phyloP scores from a whole-genome alignment of 2,113 vertebrate species.

The Phasianus colchicus region DNA sequence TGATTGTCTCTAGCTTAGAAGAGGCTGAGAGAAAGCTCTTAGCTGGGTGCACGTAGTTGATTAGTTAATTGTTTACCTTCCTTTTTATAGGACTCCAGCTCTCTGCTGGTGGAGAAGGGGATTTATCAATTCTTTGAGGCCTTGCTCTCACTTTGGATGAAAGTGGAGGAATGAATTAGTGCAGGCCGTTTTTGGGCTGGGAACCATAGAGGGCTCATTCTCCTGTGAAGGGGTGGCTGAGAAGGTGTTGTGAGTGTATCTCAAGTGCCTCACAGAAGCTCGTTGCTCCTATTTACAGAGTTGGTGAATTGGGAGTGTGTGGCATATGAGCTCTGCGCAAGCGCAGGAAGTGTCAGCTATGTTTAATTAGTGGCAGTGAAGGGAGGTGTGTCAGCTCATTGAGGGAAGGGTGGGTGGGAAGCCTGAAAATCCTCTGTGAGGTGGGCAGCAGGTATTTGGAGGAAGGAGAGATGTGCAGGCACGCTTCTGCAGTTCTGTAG shows the following conservation, averaged over 20 bases:
- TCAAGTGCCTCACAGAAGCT: neutral
- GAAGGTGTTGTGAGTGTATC: neutral
- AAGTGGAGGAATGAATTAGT: neutral
- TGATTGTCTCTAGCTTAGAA: neutral
- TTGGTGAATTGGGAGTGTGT: neutral
- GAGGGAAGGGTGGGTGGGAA: neutral
- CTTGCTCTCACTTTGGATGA: neutral
- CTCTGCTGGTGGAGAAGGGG: neutral
- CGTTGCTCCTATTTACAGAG: neutral
- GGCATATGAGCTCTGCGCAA: neutral
- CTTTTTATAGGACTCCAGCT: neutral
- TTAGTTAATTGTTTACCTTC: neutral
- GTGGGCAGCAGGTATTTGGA: neutral
- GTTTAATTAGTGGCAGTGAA: neutral
- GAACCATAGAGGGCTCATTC: neutral
- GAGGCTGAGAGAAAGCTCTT: neutral
- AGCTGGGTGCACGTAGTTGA: neutral
- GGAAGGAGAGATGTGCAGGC: fast-evolving
- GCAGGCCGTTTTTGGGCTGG: neutral
- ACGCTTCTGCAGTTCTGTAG: fast-evolving
- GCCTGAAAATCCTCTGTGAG: neutral
- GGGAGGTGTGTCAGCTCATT: neutral
- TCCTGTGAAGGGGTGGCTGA: neutral
- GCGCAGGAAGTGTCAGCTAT: neutral
- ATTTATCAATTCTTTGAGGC: neutral